These are phyloP conservation scores for Psylliodes chrysocephalus DNA, from an alignment of 2,888 invertebrate genomes.

Conservation along the genomic window DNA sequence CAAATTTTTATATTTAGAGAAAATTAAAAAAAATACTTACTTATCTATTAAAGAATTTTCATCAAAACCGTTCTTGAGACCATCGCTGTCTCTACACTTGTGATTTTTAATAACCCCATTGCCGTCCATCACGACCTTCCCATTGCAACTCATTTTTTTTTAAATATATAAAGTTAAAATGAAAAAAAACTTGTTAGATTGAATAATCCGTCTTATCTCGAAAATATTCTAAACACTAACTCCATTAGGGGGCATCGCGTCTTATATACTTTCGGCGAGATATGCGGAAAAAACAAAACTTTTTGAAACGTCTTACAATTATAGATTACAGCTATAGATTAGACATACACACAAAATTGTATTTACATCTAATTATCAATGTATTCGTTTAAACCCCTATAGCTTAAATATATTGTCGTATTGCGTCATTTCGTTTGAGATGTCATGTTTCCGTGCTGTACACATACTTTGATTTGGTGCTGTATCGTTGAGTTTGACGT, in stretches of 20 bases:
- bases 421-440: too few relatives aligned
- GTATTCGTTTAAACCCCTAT: too few relatives aligned
- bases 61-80: neutral
- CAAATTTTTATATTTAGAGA: too few relatives aligned
- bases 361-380: too few relatives aligned
- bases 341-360: too few relatives aligned
- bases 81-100: neutral
- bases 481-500: too few relatives aligned
- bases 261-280: conserved; percentile 3
- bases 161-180: neutral
- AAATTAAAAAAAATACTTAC: neutral
- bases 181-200: neutral
- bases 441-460: too few relatives aligned
- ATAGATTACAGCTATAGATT: too few relatives aligned
- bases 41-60: neutral
- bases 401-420: too few relatives aligned
- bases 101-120: neutral
- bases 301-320: neutral
- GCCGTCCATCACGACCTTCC: neutral
- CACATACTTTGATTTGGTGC: too few relatives aligned
- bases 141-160: neutral
- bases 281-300: neutral
- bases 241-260: neutral
- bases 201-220: neutral
- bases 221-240: neutral